phyloP scores from a whole-genome alignment of 2,888 invertebrate species.

The Chymomyza fuscimana region DNA sequence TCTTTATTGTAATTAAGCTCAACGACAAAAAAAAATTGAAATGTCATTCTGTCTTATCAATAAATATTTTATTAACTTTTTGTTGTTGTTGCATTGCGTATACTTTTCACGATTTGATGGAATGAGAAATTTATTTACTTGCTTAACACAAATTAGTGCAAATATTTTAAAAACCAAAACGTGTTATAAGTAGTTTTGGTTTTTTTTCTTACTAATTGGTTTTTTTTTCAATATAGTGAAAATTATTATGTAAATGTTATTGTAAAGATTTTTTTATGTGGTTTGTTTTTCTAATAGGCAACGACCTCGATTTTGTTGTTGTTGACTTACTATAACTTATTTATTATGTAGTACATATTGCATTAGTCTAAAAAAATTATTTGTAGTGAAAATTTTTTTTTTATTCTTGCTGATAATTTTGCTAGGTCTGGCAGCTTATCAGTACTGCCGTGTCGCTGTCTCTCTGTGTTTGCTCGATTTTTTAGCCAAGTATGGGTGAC shows the following conservation, averaged over 20 bases:
- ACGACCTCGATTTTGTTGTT: slow-evolving; percentile 51
- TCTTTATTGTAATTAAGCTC: slow-evolving; percentile 54
- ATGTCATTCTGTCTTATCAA: slow-evolving; percentile 11
- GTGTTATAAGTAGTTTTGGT: neutral
- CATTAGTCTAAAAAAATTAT: neutral
- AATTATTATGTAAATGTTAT: slow-evolving; percentile 12
- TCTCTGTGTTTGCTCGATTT: neutral
- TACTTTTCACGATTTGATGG: neutral
- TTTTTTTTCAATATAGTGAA: slow-evolving; percentile 26
- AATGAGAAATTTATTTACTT: neutral
- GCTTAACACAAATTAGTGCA: neutral
- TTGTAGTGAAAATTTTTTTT: slow-evolving; percentile 3
- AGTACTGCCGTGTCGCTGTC: neutral
- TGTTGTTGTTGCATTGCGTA: no score
- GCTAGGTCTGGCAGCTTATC: no score
- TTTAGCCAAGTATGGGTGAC: no score
- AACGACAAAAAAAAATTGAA: no score
- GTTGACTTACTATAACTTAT: slow-evolving; percentile 18
- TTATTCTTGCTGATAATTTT: slow-evolving; percentile 9
- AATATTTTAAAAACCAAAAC: neutral
- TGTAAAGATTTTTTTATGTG: slow-evolving; percentile 16
- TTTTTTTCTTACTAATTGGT: neutral
- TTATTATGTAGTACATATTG: neutral
- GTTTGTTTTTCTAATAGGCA: slow-evolving; percentile 51
- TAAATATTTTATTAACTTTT: neutral